phyloP scores from a whole-genome alignment of 2,888 invertebrate genomes.

The Cheilosia urbana region DNA sequence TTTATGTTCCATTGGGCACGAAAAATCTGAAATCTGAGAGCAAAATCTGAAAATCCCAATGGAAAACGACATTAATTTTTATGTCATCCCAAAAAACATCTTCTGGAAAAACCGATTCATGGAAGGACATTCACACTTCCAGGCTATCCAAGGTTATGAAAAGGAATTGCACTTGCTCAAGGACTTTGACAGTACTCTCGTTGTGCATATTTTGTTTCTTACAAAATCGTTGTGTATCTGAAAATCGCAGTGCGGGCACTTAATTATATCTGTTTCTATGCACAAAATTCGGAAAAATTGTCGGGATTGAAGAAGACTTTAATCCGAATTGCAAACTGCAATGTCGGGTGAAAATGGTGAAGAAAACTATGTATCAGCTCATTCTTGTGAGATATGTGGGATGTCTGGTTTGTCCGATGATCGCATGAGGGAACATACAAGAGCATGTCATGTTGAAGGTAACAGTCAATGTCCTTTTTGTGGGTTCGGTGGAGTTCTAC shows the following conservation, averaged over 20 bases:
- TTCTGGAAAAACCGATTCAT: background rate
- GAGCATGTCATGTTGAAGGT: slow-evolving; percentile 91
- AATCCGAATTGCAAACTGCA: slow-evolving; percentile 52
- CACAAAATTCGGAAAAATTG: slow-evolving; percentile 39
- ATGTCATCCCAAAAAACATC: no score
- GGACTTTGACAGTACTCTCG: slow-evolving; percentile 42
- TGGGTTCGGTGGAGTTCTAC: slow-evolving; percentile 89
- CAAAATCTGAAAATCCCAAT: no score
- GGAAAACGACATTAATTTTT: no score
- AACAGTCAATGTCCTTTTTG: slow-evolving; percentile 93
- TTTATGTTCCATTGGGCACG: no score
- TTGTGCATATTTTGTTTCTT: slow-evolving; percentile 28
- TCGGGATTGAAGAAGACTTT: slow-evolving; percentile 36
- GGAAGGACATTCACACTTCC: slow-evolving; percentile 33
- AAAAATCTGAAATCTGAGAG: no score
- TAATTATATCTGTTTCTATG: slow-evolving; percentile 51
- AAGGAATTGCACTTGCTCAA: slow-evolving; percentile 18
- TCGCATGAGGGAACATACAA: slow-evolving; percentile 91
- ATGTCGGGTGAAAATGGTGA: slow-evolving; percentile 76
- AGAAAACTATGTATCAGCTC: slow-evolving; percentile 74
- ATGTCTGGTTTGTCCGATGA: slow-evolving; percentile 91
- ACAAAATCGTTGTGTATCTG: slow-evolving; percentile 1
- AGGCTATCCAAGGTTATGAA: slow-evolving; percentile 15
- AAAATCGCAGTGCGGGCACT: slow-evolving; percentile 28
- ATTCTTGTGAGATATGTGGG: slow-evolving; percentile 94